Evolutionary conservation across 2,113 vertebrate species (phyloP), one percentile per base, ranked within the genome.

Genomic region (Hippocampus comes): DNA sequence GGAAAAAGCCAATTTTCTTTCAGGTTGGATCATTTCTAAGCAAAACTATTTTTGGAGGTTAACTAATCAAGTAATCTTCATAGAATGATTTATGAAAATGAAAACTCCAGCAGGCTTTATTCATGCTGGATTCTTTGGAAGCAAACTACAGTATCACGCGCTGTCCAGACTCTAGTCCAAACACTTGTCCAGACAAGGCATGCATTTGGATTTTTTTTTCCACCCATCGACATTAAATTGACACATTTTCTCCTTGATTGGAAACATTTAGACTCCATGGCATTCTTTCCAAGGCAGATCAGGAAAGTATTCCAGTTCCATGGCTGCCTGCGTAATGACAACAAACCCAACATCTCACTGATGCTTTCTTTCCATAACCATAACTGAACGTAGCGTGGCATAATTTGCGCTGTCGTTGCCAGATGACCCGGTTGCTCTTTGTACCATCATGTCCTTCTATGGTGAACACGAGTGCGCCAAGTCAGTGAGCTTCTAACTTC

Each of bases 371-470:
- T 77, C 43, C 61, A 14, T 68, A 65, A 72, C 72, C 70, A 67
- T 67, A 71, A 66, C 46, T 48, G 71, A 79, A 78, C 12, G 15
- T 9, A 55, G 55, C 70, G 66, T 56, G 64, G 78, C 67, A 25
- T 68, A 73, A 65, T 68, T 61, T 30, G 68, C 57, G 53, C 43
- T 72, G 76, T 67, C 65, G 70, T 70, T 75, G 74, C 72, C 74
- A 77, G 76, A 38, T 38, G 34, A 78, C 64, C 30, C 61, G 71
- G 69, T 63, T 73, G 59, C 72, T 67, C 34, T 63, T 30, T 64
- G 73, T 73, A 68, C 59, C 69, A 70, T 43, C 59, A 67, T 81
- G 67, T 46, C 80, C 87, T 81, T 85, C 74, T 86, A 82, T 77
- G 87, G 87, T n/a, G 53, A 87, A 82, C 25, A 67, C 20, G 21